These are phyloP conservation scores for Tillus elongatus DNA, from an alignment of 2,888 invertebrate genomes.

Conservation along the genomic window DNA sequence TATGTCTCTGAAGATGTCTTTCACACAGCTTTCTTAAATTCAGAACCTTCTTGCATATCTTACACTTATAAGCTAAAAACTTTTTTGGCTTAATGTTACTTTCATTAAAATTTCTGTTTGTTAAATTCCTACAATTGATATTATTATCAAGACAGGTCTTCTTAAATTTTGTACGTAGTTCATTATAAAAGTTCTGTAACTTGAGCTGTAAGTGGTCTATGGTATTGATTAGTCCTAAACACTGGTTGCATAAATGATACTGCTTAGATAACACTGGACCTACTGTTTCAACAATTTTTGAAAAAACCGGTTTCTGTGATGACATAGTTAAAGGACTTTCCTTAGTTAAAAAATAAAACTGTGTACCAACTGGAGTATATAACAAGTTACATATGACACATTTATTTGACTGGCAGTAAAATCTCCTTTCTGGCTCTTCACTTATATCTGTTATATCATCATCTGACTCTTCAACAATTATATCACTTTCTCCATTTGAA, in stretches of 20 bases:
- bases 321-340: slow-evolving; percentile 38
- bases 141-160: slow-evolving; percentile 27
- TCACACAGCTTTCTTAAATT: slow-evolving; percentile 28
- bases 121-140: slow-evolving; percentile 12
- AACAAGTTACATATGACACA: slow-evolving; percentile 37
- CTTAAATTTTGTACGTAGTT: slow-evolving; percentile 32
- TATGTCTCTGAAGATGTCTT: slow-evolving; percentile 32
- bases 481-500: slow-evolving; percentile 39
- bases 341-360: slow-evolving; percentile 37
- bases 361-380: slow-evolving; percentile 33
- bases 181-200: slow-evolving; percentile 30
- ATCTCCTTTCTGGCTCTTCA: slow-evolving; percentile 27
- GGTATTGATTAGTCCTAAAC: slow-evolving; percentile 38
- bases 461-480: slow-evolving; percentile 39
- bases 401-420: slow-evolving; percentile 24
- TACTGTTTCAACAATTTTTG: slow-evolving; percentile 30
- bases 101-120: too few species aligned
- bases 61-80: slow-evolving; percentile 28
- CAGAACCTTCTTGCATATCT: slow-evolving; percentile 32
- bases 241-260: slow-evolving; percentile 37
- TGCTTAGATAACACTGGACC: slow-evolving; percentile 23
- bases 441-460: slow-evolving; percentile 32
- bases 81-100: slow-evolving; percentile 17
- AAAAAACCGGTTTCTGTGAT: slow-evolving; percentile 35
- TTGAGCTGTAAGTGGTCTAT: slow-evolving; percentile 40